Conservation (phyloP, 2,888 invertebrate genomes). For the Choreutis nemorana region DNA sequence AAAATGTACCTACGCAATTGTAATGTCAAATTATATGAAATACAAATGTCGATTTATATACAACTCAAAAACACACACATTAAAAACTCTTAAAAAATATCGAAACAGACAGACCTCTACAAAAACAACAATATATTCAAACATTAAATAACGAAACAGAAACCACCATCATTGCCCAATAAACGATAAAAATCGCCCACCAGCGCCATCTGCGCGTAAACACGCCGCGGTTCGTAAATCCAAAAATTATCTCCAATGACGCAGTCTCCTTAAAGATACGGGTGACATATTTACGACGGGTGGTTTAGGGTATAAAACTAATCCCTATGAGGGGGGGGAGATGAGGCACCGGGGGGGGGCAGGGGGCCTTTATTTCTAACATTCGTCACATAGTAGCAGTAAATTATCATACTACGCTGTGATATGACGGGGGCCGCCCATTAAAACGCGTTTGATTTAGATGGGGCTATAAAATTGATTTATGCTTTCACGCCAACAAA, state of each 20-base stretch:
- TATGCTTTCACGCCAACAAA: slow-evolving; percentile 67
- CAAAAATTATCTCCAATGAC: slow-evolving; percentile 57
- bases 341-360: slow-evolving; percentile 20
- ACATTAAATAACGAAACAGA: too few species aligned
- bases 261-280: slow-evolving; percentile 47
- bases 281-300: slow-evolving; percentile 61
- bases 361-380: slow-evolving; percentile 64
- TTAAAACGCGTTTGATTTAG: slow-evolving; percentile 69
- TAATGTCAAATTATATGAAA: too few species aligned
- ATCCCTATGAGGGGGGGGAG: slow-evolving; percentile 33
- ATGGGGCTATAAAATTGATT: slow-evolving; percentile 69
- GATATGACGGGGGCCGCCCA: slow-evolving; percentile 68
- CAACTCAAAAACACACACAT: too few species aligned
- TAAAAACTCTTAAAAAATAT: too few species aligned
- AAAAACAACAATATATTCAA: too few species aligned
- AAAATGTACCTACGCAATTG: too few species aligned
- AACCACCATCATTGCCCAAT: too few species aligned
- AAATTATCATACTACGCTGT: slow-evolving; percentile 68
- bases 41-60: too few species aligned
- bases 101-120: too few species aligned
- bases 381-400: slow-evolving; percentile 68
- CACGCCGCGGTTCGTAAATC: slow-evolving; percentile 44
- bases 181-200: too few species aligned
- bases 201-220: too few species aligned
- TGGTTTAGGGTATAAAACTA: slow-evolving; percentile 61